Conservation (phyloP, 2,888 invertebrate species). For the Criorhina ranunculi region DNA sequence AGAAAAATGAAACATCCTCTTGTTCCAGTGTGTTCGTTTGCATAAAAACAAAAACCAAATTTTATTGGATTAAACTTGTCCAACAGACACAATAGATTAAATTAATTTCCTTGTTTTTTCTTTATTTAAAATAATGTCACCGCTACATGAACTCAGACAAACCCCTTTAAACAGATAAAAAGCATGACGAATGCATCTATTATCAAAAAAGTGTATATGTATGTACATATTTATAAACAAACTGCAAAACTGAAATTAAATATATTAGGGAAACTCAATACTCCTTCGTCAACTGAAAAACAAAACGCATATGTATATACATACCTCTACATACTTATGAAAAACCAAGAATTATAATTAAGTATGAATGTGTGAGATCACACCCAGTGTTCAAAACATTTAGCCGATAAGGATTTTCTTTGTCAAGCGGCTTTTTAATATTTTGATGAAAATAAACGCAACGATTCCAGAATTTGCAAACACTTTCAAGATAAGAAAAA, state of each 20-base stretch:
- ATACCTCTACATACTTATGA: too few species aligned
- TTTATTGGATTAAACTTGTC: not conserved
- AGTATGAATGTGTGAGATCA: not conserved
- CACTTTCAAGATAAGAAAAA: not conserved
- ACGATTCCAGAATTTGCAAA: not conserved
- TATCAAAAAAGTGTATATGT: not conserved
- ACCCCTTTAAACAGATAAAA: not conserved
- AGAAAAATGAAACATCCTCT: not conserved
- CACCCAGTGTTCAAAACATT: not conserved
- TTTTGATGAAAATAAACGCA: not conserved
- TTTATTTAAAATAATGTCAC: not conserved
- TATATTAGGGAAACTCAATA: not conserved
- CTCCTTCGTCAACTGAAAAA: not conserved
- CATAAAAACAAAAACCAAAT: not conserved
- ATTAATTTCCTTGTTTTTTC: not conserved
- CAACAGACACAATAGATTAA: not conserved
- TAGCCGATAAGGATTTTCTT: constrained; percentile 12
- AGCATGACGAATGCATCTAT: not conserved
- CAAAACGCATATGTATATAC: not conserved
- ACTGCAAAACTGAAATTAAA: not conserved
- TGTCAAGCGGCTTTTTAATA: constrained; percentile 2
- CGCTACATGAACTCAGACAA: not conserved
- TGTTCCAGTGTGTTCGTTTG: not conserved
- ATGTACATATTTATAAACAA: not conserved
- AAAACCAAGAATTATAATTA: not conserved